Conservation (phyloP, 2,797 vertebrate species). For the Jordanella pulchra region DNA sequence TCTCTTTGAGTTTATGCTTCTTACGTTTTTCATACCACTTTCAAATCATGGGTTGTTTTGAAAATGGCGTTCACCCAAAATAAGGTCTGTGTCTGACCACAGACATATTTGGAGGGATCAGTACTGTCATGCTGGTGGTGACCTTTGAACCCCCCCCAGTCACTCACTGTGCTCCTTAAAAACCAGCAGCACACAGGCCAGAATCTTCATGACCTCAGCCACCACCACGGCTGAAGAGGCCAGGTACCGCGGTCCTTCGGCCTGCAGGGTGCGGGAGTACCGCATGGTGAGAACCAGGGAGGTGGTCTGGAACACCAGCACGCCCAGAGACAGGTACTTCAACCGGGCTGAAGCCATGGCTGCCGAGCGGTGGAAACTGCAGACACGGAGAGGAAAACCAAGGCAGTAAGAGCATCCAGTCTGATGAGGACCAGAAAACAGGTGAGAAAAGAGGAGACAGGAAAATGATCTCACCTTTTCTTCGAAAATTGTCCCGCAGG, state of each 20-base stretch:
- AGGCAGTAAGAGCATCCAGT: neutral
- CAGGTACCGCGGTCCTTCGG: slow-evolving; percentile 94
- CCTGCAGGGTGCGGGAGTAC: slow-evolving; percentile 93
- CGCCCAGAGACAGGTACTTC: slow-evolving; percentile 95
- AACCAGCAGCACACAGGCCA: slow-evolving; percentile 90
- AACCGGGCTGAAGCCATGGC: slow-evolving; percentile 85
- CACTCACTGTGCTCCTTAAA: slow-evolving; percentile 89
- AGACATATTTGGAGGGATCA: neutral
- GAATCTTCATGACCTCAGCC: slow-evolving; percentile 95
- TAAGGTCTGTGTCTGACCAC: neutral
- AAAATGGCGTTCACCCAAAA: neutral
- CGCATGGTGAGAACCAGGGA: slow-evolving; percentile 97
- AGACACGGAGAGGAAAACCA: neutral
- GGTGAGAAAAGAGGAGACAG: neutral
- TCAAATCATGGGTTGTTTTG: too few relatives aligned
- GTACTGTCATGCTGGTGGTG: neutral
- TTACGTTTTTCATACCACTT: neutral
- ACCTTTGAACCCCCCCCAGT: neutral
- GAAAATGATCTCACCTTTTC: slow-evolving; percentile 30
- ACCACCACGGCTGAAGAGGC: slow-evolving; percentile 96
- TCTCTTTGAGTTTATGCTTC: too few relatives aligned
- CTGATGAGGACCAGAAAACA: too few relatives aligned
- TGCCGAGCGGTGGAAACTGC: slow-evolving; percentile 6
- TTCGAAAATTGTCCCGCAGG: neutral
- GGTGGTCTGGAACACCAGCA: slow-evolving; percentile 98